These are phyloP conservation scores for Gracilinanus agilis DNA, from an alignment of 2,113 vertebrate genomes.

Conservation along the genomic window DNA sequence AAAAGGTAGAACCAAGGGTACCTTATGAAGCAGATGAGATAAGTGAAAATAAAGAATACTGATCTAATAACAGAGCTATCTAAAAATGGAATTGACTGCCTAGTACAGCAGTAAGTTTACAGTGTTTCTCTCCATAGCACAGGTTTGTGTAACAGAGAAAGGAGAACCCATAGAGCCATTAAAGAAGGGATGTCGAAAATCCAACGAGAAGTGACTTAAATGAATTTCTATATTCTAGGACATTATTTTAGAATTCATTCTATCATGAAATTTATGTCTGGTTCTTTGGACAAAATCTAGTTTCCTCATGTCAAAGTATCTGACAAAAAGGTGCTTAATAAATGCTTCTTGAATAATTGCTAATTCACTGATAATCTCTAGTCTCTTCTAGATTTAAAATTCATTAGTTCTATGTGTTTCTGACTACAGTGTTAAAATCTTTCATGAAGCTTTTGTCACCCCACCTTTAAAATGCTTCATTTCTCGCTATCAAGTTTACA, in stretches of 20 bases:
- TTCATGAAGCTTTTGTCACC: neutral
- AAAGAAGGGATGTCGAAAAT: neutral
- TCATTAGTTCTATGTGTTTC: neutral
- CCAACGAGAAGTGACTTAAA: neutral
- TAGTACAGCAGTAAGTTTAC: neutral
- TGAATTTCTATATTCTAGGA: neutral
- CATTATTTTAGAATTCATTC: neutral
- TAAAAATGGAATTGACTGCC: neutral
- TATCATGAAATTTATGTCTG: neutral
- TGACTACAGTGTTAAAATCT: neutral
- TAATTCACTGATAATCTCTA: neutral
- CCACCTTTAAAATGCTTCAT: neutral
- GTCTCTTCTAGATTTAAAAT: neutral
- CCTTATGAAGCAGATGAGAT: neutral
- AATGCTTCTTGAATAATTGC: neutral
- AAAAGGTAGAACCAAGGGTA: neutral
- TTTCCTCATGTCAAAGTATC: neutral
- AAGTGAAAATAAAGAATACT: neutral
- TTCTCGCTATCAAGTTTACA: neutral
- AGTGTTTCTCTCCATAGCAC: neutral
- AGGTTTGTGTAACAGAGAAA: neutral
- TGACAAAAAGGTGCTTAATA: neutral
- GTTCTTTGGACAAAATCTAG: neutral
- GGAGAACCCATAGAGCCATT: neutral
- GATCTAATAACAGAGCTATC: neutral